Conservation (phyloP, 2,888 invertebrate genomes). For the Xestia ashworthii region DNA sequence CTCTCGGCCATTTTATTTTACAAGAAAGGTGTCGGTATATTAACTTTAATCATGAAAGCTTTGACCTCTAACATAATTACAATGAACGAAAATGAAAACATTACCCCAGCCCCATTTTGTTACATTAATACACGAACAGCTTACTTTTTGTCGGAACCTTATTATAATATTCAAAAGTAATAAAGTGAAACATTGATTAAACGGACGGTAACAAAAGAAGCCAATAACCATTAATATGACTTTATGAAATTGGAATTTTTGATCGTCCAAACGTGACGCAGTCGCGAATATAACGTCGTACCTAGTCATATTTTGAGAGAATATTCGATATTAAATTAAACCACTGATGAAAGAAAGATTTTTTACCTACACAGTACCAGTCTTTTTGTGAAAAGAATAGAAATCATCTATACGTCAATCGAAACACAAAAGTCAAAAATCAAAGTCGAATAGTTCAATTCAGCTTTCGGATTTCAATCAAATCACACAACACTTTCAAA, state of each 20-base stretch:
- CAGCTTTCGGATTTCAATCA: neutral
- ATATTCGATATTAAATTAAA: slow-evolving; percentile 37
- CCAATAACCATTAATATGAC: slow-evolving; percentile 67
- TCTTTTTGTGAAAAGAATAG: slow-evolving; percentile 15
- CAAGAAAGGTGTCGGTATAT: slow-evolving; percentile 24
- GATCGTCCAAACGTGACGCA: slow-evolving; percentile 58
- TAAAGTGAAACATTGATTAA: slow-evolving; percentile 65
- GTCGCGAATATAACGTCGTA: slow-evolving; percentile 28
- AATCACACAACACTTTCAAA: slow-evolving; percentile 21
- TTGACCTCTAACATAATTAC: slow-evolving; percentile 37
- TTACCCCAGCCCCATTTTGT: slow-evolving; percentile 19
- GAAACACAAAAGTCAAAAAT: slow-evolving; percentile 9
- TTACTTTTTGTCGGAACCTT: slow-evolving; percentile 37
- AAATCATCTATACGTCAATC: neutral
- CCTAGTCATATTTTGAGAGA: slow-evolving; percentile 33
- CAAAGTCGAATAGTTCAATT: neutral
- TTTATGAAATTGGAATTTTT: slow-evolving; percentile 68
- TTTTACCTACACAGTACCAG: neutral
- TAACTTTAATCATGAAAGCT: slow-evolving; percentile 30
- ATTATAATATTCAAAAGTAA: slow-evolving; percentile 62
- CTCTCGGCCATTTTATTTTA: slow-evolving; percentile 10
- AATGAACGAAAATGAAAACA: slow-evolving; percentile 28
- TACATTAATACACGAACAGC: slow-evolving; percentile 40
- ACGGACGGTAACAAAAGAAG: slow-evolving; percentile 56
- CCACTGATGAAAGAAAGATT: slow-evolving; percentile 26